Evolutionary conservation across 1,140 invertebrate species (phyloP), one percentile per base, ranked within the genome.

Genomic region (Drosophila funebris): DNA sequence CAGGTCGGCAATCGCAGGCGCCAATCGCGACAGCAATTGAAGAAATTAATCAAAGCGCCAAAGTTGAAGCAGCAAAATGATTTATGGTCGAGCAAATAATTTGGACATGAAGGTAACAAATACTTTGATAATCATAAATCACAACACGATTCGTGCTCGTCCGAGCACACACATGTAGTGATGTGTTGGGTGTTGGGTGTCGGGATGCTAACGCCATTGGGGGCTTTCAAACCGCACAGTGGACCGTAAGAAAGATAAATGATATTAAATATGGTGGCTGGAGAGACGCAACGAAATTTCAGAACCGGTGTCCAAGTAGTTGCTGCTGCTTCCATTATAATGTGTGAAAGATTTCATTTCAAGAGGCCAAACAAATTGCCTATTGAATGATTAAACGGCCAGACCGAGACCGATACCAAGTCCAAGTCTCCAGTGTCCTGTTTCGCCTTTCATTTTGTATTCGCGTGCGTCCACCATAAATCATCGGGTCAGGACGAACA

Each of bases 121-220:
- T 83, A 88, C 83, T 83, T 88, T 88, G 78, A 88, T 79, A 88
- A 88, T 76, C 83, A 88, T 88, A 88, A 88, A 88, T 88, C 83
- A 88, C 82, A 85, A 85, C 81, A 74, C 24, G 31, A 54, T 56
- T 36, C 27, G 37, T 27, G 2, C 43, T 41, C 27, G n/a, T 27
- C 11, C 52, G 6, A n/a, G n/a, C n/a, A n/a, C 66, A 68, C 67
- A 56, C 62, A 41, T 37, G 52, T 24, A 52, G 36, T 56, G 33
- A 16, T 14, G 14, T 4, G 43, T 4, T 13, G 39, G 0, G 29
- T 1, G 33, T 6, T 18, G 11, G 3, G 24, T 46, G 43, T 4
- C 1, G 8, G 14, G 36, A 9, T 50, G 20, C 1, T 11, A 22
- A 14, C 20, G 14, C 13, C 31, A 14, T 18, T 33, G 22, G 39